Evolutionary conservation across 2,888 invertebrate genomes (phyloP).

Genomic region (Eupithecia subumbrata): DNA sequence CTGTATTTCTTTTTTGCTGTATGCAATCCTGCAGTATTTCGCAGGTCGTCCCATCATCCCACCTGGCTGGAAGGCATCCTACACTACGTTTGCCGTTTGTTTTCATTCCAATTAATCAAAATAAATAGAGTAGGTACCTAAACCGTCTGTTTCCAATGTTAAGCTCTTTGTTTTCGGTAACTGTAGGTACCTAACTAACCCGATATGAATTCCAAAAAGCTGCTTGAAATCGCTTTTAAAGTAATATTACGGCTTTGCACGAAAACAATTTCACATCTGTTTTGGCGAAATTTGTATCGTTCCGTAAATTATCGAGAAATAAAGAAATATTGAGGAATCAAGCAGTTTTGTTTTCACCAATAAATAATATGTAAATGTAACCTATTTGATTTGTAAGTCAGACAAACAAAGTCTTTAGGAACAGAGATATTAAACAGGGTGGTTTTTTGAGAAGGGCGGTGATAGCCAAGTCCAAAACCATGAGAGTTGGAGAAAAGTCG

Average conservation of each 20-base stretch:
- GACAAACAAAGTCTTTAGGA: background rate
- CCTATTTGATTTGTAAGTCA: background rate
- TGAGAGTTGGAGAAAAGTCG: no score
- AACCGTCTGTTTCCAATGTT: background rate
- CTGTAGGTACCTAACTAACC: background rate
- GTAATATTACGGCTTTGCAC: slow-evolving; percentile 36
- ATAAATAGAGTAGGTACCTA: background rate
- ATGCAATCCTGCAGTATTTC: no score
- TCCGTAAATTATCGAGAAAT: background rate
- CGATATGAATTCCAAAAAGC: slow-evolving; percentile 4
- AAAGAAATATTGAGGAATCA: background rate
- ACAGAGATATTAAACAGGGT: no score
- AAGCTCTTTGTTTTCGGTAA: background rate
- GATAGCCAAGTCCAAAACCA: no score
- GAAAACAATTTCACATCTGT: slow-evolving; percentile 33
- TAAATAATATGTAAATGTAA: background rate
- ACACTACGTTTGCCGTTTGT: no score
- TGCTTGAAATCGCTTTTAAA: slow-evolving; percentile 37
- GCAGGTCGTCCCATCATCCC: no score
- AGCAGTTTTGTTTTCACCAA: background rate
- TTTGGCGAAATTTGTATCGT: slow-evolving; percentile 18
- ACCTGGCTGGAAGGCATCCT: no score
- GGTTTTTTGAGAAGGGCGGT: no score
- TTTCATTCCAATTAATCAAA: background rate
- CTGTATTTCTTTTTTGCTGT: no score